Evolutionary conservation across 1,140 invertebrate genomes (phyloP).

Genomic region (Odontomachus brunneus): DNA sequence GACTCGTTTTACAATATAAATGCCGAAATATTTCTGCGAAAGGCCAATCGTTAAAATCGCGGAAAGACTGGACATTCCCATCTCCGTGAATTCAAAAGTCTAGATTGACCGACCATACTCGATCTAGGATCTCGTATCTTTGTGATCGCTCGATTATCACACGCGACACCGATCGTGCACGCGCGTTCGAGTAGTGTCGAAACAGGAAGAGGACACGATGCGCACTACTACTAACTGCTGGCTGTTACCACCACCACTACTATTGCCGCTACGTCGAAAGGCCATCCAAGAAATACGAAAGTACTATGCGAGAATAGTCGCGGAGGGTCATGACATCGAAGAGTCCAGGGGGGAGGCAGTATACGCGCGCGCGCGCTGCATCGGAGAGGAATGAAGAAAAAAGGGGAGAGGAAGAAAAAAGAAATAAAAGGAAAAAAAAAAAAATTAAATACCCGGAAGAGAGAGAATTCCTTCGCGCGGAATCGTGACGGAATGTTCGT

Average conservation of each 20-base stretch:
- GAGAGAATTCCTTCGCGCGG: slow-evolving; percentile 21
- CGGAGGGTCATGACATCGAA: slow-evolving; percentile 40
- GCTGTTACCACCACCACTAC: too few species aligned
- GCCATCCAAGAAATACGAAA: slow-evolving; percentile 57
- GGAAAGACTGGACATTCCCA: too few species aligned
- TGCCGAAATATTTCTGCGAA: not conserved
- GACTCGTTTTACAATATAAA: slow-evolving; percentile 4
- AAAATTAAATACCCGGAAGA: not conserved
- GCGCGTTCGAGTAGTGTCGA: not conserved
- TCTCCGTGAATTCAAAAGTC: not conserved
- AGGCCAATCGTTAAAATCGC: slow-evolving; percentile 3
- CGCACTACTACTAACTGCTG: too few species aligned
- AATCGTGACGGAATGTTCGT: slow-evolving; percentile 1
- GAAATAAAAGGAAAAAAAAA: too few species aligned
- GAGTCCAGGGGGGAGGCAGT: slow-evolving; percentile 17
- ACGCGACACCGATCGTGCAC: not conserved
- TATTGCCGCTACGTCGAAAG: slow-evolving; percentile 35
- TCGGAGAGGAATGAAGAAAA: slow-evolving; percentile 6
- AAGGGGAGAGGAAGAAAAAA: not conserved
- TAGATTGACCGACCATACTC: not conserved
- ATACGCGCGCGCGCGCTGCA: slow-evolving; percentile 4
- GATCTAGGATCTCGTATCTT: not conserved
- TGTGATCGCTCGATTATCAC: not conserved
- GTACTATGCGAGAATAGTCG: slow-evolving; percentile 37
- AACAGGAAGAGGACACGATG: slow-evolving; percentile 45